Percentiles rank a stretch among this genome's conserved stretches.
Evolutionary conservation across 2,888 invertebrate genomes (phyloP).

Genomic region (Helleia helle): DNA sequence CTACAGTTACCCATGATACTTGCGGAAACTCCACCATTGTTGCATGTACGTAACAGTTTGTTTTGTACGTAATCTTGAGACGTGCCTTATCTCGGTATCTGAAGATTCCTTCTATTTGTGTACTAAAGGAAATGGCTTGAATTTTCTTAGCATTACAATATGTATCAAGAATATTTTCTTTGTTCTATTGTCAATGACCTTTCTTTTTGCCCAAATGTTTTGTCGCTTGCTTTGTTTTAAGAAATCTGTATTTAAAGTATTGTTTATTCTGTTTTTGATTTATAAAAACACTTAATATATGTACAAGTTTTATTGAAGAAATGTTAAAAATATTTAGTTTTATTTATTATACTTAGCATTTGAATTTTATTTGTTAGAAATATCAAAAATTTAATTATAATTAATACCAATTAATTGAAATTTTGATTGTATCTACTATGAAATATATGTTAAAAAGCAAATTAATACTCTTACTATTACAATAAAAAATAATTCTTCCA

Average conservation of each 20-base stretch:
- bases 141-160: background rate
- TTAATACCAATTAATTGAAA: too few species aligned
- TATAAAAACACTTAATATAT: too few species aligned
- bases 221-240: background rate
- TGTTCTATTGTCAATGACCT: background rate
- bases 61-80: constrained; percentile 6
- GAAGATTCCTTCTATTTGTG: background rate
- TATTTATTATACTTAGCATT: too few species aligned
- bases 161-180: background rate
- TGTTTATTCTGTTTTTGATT: too few species aligned
- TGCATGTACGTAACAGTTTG: background rate
- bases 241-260: background rate
- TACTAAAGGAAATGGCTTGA: background rate
- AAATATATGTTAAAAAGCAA: too few species aligned
- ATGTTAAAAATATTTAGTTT: too few species aligned
- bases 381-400: too few species aligned
- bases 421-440: too few species aligned
- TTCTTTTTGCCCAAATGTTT: background rate
- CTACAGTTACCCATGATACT: constrained; percentile 20
- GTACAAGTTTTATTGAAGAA: too few species aligned
- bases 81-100: constrained; percentile 7
- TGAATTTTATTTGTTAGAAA: too few species aligned
- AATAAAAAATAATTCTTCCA: too few species aligned
- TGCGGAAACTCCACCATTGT: constrained; percentile 12
- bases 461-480: too few species aligned